A percentile compares a stretch with the other conserved stretches of the same genome.
These are phyloP conservation scores for Scytalopus superciliaris DNA, from an alignment of 2,113 vertebrate genomes.

Conservation along the genomic window DNA sequence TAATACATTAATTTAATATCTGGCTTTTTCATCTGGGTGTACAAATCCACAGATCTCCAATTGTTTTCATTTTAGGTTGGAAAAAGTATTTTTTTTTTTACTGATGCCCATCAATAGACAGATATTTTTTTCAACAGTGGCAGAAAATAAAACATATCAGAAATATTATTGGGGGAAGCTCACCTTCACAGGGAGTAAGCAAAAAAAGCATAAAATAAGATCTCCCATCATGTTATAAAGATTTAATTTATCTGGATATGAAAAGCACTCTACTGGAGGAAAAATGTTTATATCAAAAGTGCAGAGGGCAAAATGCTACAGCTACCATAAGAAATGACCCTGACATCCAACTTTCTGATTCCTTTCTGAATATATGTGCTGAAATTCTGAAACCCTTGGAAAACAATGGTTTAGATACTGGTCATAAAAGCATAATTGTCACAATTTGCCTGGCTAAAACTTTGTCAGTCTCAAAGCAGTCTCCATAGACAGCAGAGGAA, in stretches of 20 bases:
- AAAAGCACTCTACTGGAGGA: background rate
- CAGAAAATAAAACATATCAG: background rate
- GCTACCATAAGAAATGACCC: background rate
- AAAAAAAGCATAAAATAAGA: background rate
- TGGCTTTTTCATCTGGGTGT: slow-evolving; percentile 32
- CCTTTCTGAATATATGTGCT: background rate
- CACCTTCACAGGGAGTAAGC: background rate
- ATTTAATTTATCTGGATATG: background rate
- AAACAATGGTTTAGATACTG: background rate
- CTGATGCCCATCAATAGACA: background rate
- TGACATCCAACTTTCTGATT: background rate
- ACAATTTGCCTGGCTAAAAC: background rate
- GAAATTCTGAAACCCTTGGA: background rate
- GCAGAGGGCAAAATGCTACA: background rate
- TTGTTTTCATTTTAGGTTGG: background rate
- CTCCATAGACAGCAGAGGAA: background rate
- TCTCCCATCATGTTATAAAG: fast-evolving
- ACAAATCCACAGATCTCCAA: slow-evolving; percentile 1
- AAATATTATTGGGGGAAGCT: background rate
- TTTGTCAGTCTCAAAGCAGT: background rate
- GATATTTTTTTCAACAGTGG: background rate
- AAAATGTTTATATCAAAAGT: background rate
- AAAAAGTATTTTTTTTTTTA: background rate
- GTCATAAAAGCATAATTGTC: background rate
- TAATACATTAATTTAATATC: slow-evolving; percentile 72